Percentiles rank a stretch among this genome's conserved stretches.
Conservation (phyloP, 2,888 invertebrate genomes). For the Nemurella pictetii region DNA sequence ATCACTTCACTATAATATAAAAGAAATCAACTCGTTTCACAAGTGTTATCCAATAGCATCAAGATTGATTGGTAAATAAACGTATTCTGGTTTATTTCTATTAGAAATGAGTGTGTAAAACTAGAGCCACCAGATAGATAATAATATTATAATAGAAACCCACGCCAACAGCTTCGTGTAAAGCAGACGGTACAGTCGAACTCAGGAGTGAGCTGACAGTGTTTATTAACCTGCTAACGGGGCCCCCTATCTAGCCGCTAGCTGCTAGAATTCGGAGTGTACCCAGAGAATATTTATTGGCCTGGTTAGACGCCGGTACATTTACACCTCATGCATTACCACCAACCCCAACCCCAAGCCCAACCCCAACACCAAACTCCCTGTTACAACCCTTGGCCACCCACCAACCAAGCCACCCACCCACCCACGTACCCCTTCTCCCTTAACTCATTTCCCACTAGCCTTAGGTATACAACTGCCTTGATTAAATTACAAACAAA, state of each 20-base stretch:
- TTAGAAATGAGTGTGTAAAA: not conserved
- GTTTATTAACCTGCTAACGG: not conserved
- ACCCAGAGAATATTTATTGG: conserved; percentile 39
- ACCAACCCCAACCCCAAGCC: conserved; percentile 44
- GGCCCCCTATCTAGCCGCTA: not conserved
- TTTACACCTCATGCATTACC: conserved; percentile 54
- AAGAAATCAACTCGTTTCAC: no score
- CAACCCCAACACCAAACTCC: not conserved
- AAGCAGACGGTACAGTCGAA: not conserved
- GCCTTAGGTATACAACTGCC: conserved; percentile 50
- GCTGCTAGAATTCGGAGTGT: conserved; percentile 2
- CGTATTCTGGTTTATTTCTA: not conserved
- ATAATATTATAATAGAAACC: not conserved
- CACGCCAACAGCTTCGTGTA: not conserved
- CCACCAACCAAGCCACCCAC: conserved; percentile 20
- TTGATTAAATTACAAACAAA: conserved; percentile 56
- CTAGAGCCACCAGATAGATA: not conserved
- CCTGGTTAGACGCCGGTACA: conserved; percentile 46
- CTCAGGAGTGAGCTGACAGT: not conserved
- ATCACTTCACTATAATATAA: not conserved
- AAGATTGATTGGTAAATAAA: not conserved
- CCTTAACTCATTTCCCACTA: not conserved
- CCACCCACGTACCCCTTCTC: conserved; percentile 1
- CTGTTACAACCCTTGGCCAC: conserved; percentile 13
- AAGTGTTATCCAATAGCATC: no score